phyloP scores from a whole-genome alignment of 2,888 invertebrate genomes.

The Eustalomyia histrio region DNA sequence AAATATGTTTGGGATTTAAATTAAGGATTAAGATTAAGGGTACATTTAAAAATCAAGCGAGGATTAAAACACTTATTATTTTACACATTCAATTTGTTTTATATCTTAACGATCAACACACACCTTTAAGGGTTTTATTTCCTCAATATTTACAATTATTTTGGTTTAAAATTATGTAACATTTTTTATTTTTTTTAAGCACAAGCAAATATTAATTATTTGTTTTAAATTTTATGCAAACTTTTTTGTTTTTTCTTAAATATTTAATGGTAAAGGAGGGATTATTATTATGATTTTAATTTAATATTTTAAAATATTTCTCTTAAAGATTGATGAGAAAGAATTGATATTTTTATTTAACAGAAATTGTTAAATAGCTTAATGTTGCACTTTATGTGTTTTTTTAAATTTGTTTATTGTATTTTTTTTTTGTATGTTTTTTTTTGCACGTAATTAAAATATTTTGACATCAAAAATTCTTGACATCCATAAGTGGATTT shows the following conservation, averaged over 20 bases:
- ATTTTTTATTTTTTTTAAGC: not conserved
- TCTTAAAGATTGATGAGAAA: not conserved
- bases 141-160: not conserved
- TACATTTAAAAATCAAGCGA: conserved; percentile 13
- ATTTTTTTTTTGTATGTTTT: not conserved
- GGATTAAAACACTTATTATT: not conserved
- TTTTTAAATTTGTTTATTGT: conserved; percentile 16
- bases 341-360: conserved; percentile 5
- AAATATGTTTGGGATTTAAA: not conserved
- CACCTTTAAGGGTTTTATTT: not conserved
- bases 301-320: not conserved
- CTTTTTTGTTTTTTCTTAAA: not conserved
- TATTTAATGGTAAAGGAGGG: conserved; percentile 3
- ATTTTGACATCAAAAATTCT: conserved; percentile 7
- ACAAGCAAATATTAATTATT: not conserved
- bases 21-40: conserved; percentile 24
- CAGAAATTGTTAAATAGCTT: conserved; percentile 7
- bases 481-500: conserved; percentile 26
- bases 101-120: not conserved
- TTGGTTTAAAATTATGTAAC: not conserved
- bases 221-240: not conserved
- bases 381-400: conserved; percentile 42
- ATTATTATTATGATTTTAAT: not conserved
- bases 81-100: not conserved
- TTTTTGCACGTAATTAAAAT: conserved; percentile 7